A percentile compares a stretch with the other conserved stretches of the same genome.
Conservation (phyloP, 2,113 vertebrate species). For the Danio rerio region DNA sequence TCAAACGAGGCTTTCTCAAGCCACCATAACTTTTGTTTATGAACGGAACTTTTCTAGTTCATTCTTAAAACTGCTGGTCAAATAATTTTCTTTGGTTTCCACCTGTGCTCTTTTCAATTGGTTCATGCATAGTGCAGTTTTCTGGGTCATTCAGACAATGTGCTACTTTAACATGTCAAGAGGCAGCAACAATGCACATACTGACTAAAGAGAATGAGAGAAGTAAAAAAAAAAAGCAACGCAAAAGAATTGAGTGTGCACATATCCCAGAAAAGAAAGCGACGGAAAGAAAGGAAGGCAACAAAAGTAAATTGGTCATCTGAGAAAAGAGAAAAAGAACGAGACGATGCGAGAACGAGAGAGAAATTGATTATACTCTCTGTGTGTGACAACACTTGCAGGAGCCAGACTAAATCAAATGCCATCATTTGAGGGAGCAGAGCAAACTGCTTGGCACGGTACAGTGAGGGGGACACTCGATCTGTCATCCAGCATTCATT, state of each 20-base stretch:
- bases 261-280: constrained; percentile 1
- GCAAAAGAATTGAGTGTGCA: not conserved
- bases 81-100: constrained; percentile 9
- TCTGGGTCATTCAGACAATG: not conserved
- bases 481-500: constrained; percentile 47
- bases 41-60: not conserved
- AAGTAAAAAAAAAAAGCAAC: not conserved
- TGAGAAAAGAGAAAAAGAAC: constrained; percentile 3
- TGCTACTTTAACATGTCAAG: constrained; percentile 10
- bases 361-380: constrained; percentile 13
- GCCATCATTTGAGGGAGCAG: constrained; percentile 33
- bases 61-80: not conserved
- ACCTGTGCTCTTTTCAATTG: not conserved
- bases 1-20: too few relatives aligned
- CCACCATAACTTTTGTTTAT: not conserved
- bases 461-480: constrained; percentile 32
- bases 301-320: constrained; percentile 11
- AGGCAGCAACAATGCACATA: not conserved
- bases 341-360: constrained; percentile 10
- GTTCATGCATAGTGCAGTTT: not conserved
- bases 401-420: constrained; percentile 41
- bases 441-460: not conserved
- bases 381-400: constrained; percentile 36
- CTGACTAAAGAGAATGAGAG: not conserved
- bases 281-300: not conserved